Base-by-base conservation (phyloP, 2,797 vertebrate genomes). In the Arvicola amphibius region DNA sequence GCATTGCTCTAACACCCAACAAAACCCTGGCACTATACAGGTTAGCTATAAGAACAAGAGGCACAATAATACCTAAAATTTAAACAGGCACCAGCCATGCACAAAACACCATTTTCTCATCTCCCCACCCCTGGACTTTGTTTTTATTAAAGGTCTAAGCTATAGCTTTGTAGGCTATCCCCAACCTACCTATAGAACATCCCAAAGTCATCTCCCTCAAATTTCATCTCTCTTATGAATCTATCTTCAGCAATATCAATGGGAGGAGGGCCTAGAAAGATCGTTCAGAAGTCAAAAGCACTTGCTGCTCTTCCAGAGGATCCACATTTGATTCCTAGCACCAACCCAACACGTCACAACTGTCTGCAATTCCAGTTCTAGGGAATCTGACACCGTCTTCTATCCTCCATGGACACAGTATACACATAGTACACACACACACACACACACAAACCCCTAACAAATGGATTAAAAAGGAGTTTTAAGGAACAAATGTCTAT, bases 401-500 rank as follows among this genome's bases (percentile, higher is more conserved):
- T 73, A 73, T 9, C 71, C 37, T 74, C 23, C 71, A 43, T 43
- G 37, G 71, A 74, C 37, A 73, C 37, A 40, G 71, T 40, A 2
- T 10, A n/a, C 65, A 11, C 8, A 11, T 4, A 17, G 4, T 2
- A 12, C 9, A 40, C 8, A 11, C 19, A 11, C 13, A 16, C 13
- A 51, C 43, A 19, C 29, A 32, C 48, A 5, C 5, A 19, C 27
- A 48, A 25, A 34, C 5, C 21, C n/a, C 17, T 56, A 59, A 37
- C 13, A 86, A 23, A 23, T 76, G 2, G 34, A 65, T 3, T 34
- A 77, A 40, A 86, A 34, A 56, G 21, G 48, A 69, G 23, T 43
- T n/a, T 43, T 48, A 67, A 67, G 43, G 29, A 67, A 25, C 53
- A 80, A 91, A 83, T 32, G 59, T n/a, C 21, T 83, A 9, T 83